Evolutionary conservation across 2,797 vertebrate species (phyloP).

Genomic region (Bradypodion ventrale): DNA sequence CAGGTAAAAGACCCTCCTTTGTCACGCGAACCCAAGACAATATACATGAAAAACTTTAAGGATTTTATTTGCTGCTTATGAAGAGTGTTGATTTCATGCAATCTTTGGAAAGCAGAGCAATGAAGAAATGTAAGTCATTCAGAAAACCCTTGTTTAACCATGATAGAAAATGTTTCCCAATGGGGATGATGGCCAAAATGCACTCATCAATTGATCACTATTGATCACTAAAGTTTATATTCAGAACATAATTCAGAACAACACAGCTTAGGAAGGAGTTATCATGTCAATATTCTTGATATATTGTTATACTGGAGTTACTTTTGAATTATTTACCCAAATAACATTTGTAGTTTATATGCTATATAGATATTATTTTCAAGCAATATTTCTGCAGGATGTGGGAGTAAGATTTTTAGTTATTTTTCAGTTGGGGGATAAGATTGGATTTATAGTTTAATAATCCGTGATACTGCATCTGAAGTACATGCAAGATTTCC

Average conservation of each 20-base stretch:
- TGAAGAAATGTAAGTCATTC: neutral
- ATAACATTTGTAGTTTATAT: constrained; percentile 23
- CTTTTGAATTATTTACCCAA: constrained; percentile 40
- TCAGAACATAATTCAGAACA: neutral
- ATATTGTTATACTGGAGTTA: constrained; percentile 17
- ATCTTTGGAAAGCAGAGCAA: neutral
- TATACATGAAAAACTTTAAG: neutral
- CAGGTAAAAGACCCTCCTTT: no score
- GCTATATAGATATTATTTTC: constrained; percentile 21
- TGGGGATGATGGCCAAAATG: neutral
- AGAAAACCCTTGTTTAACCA: neutral
- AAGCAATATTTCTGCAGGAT: neutral
- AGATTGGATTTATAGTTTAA: constrained; percentile 47
- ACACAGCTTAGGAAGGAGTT: neutral
- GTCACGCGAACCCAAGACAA: no score
- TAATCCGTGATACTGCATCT: constrained; percentile 28
- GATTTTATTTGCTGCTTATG: neutral
- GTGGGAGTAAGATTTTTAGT: constrained; percentile 22
- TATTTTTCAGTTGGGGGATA: constrained; percentile 4
- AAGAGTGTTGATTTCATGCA: neutral
- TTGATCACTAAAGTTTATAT: neutral
- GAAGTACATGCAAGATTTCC: constrained; percentile 35
- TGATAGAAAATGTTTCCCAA: neutral
- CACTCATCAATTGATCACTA: neutral
- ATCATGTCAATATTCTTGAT: constrained; percentile 15